Conservation (phyloP, 2,888 invertebrate species). For the Strigamia maritima region DNA sequence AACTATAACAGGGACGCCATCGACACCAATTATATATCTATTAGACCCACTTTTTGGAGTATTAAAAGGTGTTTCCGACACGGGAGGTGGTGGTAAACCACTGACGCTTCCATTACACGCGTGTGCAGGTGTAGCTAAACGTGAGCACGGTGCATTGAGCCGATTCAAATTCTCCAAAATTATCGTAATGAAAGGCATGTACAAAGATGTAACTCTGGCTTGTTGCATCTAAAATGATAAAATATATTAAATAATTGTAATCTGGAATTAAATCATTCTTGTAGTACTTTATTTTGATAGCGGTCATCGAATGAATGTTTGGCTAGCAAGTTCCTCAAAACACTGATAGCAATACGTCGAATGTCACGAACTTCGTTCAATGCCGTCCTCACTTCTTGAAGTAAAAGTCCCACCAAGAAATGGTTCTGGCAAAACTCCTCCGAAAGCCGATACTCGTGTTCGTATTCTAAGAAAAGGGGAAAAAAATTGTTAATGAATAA, state of each 20-base stretch:
- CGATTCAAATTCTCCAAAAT: slow-evolving; percentile 83
- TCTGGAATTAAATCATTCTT: too few species aligned
- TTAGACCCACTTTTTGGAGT: slow-evolving; percentile 65
- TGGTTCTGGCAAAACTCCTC: slow-evolving; percentile 88
- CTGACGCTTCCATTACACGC: slow-evolving; percentile 47
- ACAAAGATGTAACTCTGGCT: slow-evolving; percentile 80
- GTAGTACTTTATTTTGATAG: slow-evolving; percentile 71
- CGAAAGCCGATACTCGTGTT: slow-evolving; percentile 57
- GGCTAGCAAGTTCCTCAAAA: slow-evolving; percentile 79
- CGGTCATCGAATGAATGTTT: slow-evolving; percentile 93
- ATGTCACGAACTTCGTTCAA: slow-evolving; percentile 80
- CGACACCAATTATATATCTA: slow-evolving; percentile 58
- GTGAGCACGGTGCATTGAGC: slow-evolving; percentile 53
- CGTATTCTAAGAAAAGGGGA: background rate
- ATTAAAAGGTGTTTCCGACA: slow-evolving; percentile 63
- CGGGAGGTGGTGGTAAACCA: slow-evolving; percentile 47
- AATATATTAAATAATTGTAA: background rate
- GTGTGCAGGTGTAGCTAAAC: slow-evolving; percentile 29
- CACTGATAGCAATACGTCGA: slow-evolving; percentile 72
- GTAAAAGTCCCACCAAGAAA: slow-evolving; percentile 79
- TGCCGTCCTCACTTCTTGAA: slow-evolving; percentile 83
- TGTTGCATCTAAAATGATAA: slow-evolving; percentile 62
- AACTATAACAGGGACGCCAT: slow-evolving; percentile 31
- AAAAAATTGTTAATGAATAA: background rate
- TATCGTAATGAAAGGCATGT: slow-evolving; percentile 85